A percentile compares a stretch with the other conserved stretches of the same genome.
Evolutionary conservation across 2,797 vertebrate species (phyloP).

Genomic region (Crenichthys baileyi): DNA sequence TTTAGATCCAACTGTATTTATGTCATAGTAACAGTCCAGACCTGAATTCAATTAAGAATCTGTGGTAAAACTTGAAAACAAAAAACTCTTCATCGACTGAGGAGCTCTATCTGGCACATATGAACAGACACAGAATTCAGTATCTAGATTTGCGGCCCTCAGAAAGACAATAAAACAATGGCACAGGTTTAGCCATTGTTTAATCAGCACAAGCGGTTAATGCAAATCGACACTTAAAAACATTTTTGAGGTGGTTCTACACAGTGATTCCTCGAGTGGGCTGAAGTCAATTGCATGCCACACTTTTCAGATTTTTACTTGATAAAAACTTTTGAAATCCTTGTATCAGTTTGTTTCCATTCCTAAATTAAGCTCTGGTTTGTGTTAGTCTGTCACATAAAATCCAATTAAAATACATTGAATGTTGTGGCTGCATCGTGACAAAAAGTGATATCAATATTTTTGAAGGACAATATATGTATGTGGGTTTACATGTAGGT

Average conservation of each 20-base stretch:
- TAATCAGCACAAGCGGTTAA: neutral
- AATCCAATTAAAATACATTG: neutral
- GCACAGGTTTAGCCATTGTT: too few relatives aligned
- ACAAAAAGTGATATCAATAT: neutral
- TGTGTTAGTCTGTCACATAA: neutral
- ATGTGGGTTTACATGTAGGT: slow-evolving; percentile 24
- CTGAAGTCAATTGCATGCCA: neutral
- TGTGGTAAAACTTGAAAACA: too few relatives aligned
- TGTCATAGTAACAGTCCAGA: neutral
- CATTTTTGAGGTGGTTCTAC: neutral
- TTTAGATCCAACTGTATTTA: neutral
- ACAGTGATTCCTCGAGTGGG: neutral
- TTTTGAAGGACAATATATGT: neutral
- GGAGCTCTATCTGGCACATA: neutral
- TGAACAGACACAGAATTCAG: neutral
- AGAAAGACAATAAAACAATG: neutral
- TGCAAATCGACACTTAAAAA: neutral
- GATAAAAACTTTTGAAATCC: neutral
- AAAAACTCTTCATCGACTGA: too few relatives aligned
- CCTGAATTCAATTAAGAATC: neutral
- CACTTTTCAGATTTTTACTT: neutral
- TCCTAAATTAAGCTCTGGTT: neutral
- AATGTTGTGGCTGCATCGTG: neutral
- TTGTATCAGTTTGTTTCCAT: neutral
- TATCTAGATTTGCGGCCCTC: neutral